A percentile compares a stretch with the other conserved stretches of the same genome.
Conservation (phyloP, 2,888 invertebrate genomes). For the Lacanobia wlatinum region DNA sequence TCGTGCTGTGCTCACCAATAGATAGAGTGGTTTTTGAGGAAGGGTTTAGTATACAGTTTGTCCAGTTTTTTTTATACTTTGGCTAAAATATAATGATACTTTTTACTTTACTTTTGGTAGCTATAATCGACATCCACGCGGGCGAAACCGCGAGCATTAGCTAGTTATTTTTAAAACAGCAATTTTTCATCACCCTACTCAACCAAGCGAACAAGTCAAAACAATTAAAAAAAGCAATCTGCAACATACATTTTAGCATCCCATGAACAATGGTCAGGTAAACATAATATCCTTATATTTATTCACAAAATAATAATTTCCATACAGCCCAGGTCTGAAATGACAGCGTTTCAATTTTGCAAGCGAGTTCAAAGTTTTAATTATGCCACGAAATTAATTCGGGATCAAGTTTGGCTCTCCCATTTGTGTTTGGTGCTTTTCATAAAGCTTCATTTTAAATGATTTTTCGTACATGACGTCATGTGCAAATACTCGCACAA, state of each 20-base stretch:
- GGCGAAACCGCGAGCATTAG: too few species aligned
- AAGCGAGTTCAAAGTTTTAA: conserved; percentile 77
- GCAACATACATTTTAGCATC: background rate
- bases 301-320: conserved; percentile 70
- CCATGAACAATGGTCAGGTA: conserved; percentile 36
- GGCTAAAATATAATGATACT: too few species aligned
- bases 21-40: too few species aligned
- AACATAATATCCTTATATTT: conserved; percentile 42
- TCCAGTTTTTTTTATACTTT: too few species aligned
- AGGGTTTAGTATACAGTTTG: too few species aligned
- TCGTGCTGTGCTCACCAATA: too few species aligned
- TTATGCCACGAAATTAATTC: conserved; percentile 80
- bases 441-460: conserved; percentile 49
- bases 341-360: conserved; percentile 72
- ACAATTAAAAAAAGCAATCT: conserved; percentile 3
- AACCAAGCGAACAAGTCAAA: too few species aligned
- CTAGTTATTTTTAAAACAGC: too few species aligned
- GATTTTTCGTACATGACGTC: conserved; percentile 49
- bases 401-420: conserved; percentile 67
- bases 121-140: too few species aligned
- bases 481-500: conserved; percentile 24
- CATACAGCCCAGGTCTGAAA: conserved; percentile 59
- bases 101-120: too few species aligned
- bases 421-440: conserved; percentile 55
- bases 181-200: too few species aligned